Base-by-base conservation (phyloP, 1,140 invertebrate species). In the Lucilia cuprina region DNA sequence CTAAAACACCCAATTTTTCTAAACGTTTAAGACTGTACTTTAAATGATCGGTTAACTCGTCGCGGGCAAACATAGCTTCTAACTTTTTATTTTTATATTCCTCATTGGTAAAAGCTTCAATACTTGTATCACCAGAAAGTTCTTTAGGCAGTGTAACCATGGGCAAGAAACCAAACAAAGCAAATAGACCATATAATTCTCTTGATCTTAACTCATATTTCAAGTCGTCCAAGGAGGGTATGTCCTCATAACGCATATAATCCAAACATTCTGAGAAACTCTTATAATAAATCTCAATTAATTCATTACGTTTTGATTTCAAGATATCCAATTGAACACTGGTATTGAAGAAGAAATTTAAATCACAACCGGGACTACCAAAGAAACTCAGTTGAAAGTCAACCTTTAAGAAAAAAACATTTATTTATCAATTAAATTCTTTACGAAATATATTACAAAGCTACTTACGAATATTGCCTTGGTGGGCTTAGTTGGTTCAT, bases 381-480 rank as follows among this genome's bases (percentile, higher is more conserved):
- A 85, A 90, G 60, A 89, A 91, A 34, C 87, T 86, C 0, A 90
- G 41, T 50, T 91, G 90, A 35, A 90, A 91, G 74, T 91, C 90
- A 19, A 91, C 74, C 86, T 86, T 25, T 17, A 85, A 77, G 2
- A 14, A 55, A 2, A 34, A 4, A 74, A n/a, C n/a, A n/a, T n/a
- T n/a, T 5, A 74, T 21, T 17, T 30, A 19, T 19, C 19, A 19
- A 5, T n/a, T 55, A 3, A 74, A 85, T 74, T 25, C 70, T 85
- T 21, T 25, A 30, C 25, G 7, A 70, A 70, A 70, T 5, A 1
- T 70, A 5, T 10, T 21, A 70, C 21, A 83, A 25, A 14, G 7
- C 50, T 80, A 84, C 82, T 85, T 70, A 93, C 93, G 75, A 94
- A 94, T 87, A 93, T 93, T 4, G 93, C 91, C 13, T 92, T 89